phyloP scores from a whole-genome alignment of 2,113 vertebrate species.

The Elaphurus davidianus region DNA sequence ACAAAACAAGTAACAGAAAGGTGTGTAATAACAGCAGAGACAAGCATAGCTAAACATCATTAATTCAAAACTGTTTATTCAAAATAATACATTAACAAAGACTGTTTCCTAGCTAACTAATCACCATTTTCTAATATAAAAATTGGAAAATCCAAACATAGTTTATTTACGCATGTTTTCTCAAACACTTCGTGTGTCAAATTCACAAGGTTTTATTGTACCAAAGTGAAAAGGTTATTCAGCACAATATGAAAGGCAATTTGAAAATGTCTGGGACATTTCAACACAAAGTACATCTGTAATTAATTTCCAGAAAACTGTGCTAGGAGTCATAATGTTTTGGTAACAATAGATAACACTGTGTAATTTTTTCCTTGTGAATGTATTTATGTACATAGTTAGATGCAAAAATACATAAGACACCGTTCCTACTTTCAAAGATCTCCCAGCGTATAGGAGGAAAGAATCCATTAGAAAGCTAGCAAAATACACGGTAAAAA shows the following conservation, averaged over 20 bases:
- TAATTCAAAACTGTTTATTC: not conserved
- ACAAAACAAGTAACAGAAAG: not conserved
- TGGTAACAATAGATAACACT: not conserved
- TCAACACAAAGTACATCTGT: not conserved
- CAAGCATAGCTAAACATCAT: not conserved
- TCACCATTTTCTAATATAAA: not conserved
- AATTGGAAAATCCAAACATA: not conserved
- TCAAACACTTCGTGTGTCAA: not conserved
- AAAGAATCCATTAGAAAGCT: not conserved
- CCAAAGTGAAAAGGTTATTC: not conserved
- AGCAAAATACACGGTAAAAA: not conserved
- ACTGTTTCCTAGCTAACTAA: not conserved
- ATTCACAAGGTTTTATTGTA: not conserved
- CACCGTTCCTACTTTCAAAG: not conserved
- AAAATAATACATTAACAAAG: not conserved
- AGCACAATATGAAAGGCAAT: not conserved
- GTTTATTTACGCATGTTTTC: not conserved
- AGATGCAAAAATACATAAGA: not conserved
- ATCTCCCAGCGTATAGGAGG: not conserved
- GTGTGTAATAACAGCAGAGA: not conserved
- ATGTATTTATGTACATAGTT: not conserved
- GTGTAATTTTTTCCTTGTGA: not conserved
- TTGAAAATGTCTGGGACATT: not conserved
- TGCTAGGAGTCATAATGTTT: not conserved
- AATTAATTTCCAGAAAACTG: not conserved